These are phyloP conservation scores for Cheilosia vulpina DNA, from an alignment of 2,888 invertebrate genomes.

Conservation along the genomic window DNA sequence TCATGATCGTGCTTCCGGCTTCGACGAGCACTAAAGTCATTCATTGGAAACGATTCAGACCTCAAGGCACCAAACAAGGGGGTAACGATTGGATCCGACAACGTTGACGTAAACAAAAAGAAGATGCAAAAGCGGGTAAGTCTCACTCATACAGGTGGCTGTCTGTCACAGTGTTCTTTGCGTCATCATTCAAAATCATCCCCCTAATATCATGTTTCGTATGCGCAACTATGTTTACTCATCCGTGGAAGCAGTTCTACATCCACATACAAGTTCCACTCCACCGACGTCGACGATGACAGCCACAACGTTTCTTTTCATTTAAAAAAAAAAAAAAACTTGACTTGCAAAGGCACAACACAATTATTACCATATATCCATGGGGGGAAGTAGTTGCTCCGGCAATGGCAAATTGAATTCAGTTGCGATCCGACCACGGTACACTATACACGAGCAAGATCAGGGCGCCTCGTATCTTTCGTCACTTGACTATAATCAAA, in stretches of 20 bases:
- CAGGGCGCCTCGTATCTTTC: constrained; percentile 20
- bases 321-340: constrained; percentile 51
- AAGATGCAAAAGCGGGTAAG: constrained; percentile 16
- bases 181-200: constrained; percentile 18
- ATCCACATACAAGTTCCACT: constrained; percentile 34
- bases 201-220: constrained; percentile 2
- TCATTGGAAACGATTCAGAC: constrained; percentile 56
- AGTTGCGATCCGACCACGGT: constrained; percentile 66
- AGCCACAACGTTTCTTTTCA: constrained; percentile 50
- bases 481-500: constrained; percentile 41
- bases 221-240: constrained; percentile 6
- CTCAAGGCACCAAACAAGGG: constrained; percentile 20
- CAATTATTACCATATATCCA: constrained; percentile 42
- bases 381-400: constrained; percentile 59
- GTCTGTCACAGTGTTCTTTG: not conserved
- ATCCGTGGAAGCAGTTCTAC: constrained; percentile 10
- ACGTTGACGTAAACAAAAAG: not conserved
- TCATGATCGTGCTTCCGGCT: constrained; percentile 35
- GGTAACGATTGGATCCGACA: not conserved
- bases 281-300: constrained; percentile 14
- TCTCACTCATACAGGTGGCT: constrained; percentile 10
- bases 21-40: constrained; percentile 25
- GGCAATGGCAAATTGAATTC: constrained; percentile 54
- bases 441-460: constrained; percentile 40
- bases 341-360: constrained; percentile 50